Base-by-base conservation (phyloP, 2,888 invertebrate genomes). In the Drosophila picticornis region DNA sequence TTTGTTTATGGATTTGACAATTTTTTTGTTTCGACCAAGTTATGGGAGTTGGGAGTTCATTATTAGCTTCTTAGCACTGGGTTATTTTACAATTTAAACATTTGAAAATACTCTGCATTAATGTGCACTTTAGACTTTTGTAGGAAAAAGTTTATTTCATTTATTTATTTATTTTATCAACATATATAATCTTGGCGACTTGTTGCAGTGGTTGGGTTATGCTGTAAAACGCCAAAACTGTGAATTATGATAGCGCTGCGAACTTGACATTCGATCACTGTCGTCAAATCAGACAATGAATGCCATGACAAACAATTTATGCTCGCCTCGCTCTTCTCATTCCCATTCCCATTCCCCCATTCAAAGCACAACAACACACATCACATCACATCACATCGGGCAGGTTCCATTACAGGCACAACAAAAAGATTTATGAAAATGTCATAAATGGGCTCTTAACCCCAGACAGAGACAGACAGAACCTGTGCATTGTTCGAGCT, bases 391-490 rank as follows among this genome's bases (percentile, higher is more conserved):
- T 40, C 27, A 59, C 36, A 56, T 52, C 57, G 56, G n/a, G 9
- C 56, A 60, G 46, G 34, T 58, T 61, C 46, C 57, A 65, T 75
- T 64, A 40, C 40, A 13, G 50, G 32, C 40, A 68, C 50, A 51
- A 52, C 66, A 58, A 65, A 74, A 74, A 77, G 80, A 80, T 80
- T 80, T 80, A 80, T 80, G 80, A 80, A 80, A 80, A 77, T 80
- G 80, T 74, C 75, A 64, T 51, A 25, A 31, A 55, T 36, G 27
- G 51, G 27, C 73, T 64, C 58, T 55, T 43, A 59, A 40, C 50
- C 61, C 57, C 51, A 72, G 38, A 75, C 60, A 59, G 60, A 52
- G 25, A 29, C 22, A 72, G 29, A 75, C 72, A 76, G 64, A 57
- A 13, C 46, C 27, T 50, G 36, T 36, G 58, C 73, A 76, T 77